These are phyloP conservation scores for Maccullochella peelii DNA, from an alignment of 2,113 vertebrate species.

Conservation along the genomic window DNA sequence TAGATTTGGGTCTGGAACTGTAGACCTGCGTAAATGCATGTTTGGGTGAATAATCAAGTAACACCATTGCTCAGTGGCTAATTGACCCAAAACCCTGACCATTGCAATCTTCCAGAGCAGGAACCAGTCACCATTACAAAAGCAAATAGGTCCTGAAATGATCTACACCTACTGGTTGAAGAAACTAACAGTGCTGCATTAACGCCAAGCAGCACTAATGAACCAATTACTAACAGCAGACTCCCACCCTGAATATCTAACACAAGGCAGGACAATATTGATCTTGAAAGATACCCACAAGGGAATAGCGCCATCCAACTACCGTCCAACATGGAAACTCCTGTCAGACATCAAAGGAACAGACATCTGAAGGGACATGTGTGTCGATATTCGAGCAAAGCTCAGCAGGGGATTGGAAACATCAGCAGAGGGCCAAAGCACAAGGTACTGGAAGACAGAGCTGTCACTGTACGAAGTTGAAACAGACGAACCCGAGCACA, in stretches of 20 bases:
- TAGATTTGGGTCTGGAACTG: slow-evolving; percentile 2
- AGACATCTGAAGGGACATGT: slow-evolving; percentile 54
- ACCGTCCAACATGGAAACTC: slow-evolving; percentile 32
- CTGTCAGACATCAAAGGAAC: slow-evolving; percentile 61
- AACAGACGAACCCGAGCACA: slow-evolving; percentile 32
- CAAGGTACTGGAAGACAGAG: slow-evolving; percentile 35
- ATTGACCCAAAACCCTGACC: background rate
- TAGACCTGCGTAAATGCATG: background rate
- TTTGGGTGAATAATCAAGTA: slow-evolving; percentile 13
- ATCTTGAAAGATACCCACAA: slow-evolving; percentile 40
- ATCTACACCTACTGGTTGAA: slow-evolving; percentile 31
- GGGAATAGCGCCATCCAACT: slow-evolving; percentile 32
- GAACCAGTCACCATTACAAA: slow-evolving; percentile 12
- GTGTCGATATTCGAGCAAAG: slow-evolving; percentile 43
- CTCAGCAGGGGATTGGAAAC: slow-evolving; percentile 50
- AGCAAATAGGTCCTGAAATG: slow-evolving; percentile 43
- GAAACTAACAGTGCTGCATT: slow-evolving; percentile 27
- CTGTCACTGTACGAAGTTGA: slow-evolving; percentile 44
- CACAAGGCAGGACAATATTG: slow-evolving; percentile 23
- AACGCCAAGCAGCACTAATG: slow-evolving; percentile 36
- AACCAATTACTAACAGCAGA: slow-evolving; percentile 25
- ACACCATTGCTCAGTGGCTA: background rate
- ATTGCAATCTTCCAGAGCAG: background rate
- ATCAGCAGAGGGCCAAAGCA: slow-evolving; percentile 42
- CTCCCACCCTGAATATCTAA: slow-evolving; percentile 25